A percentile compares a stretch with the other conserved stretches of the same genome.
These are phyloP conservation scores for Microtus richardsoni DNA, from an alignment of 2,113 vertebrate genomes.

Conservation along the genomic window DNA sequence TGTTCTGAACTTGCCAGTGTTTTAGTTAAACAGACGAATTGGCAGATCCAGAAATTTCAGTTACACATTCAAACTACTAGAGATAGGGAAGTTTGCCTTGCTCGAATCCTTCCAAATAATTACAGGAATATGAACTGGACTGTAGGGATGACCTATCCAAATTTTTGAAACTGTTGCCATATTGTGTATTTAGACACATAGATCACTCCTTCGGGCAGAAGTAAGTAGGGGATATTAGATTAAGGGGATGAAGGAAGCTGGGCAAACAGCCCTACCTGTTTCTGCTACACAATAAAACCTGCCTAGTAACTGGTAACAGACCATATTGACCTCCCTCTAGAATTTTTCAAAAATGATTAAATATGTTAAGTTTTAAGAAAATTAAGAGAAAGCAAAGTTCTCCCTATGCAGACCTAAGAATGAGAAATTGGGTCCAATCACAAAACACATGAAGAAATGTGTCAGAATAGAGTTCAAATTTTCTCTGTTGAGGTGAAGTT, in stretches of 20 bases:
- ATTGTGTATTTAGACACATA: neutral
- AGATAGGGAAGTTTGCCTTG: neutral
- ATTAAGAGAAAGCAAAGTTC: neutral
- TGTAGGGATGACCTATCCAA: neutral
- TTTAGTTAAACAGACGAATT: neutral
- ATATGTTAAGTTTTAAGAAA: neutral
- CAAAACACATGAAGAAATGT: neutral
- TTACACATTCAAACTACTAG: neutral
- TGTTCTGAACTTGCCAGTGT: neutral
- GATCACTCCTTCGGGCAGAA: neutral
- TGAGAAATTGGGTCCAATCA: neutral
- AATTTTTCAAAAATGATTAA: neutral
- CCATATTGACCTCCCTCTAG: neutral
- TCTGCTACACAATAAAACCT: neutral
- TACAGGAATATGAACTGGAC: neutral
- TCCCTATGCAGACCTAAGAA: neutral
- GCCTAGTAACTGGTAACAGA: neutral
- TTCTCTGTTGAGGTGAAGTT: neutral
- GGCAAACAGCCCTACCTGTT: neutral
- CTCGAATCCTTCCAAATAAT: neutral
- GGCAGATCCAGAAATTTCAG: too few species aligned
- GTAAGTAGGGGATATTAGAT: neutral
- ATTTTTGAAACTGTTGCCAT: neutral
- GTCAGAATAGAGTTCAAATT: neutral
- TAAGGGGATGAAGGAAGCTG: neutral